Evolutionary conservation across 2,888 invertebrate species (phyloP), one percentile per base, ranked within the genome.

Genomic region (Catocala fraxini): DNA sequence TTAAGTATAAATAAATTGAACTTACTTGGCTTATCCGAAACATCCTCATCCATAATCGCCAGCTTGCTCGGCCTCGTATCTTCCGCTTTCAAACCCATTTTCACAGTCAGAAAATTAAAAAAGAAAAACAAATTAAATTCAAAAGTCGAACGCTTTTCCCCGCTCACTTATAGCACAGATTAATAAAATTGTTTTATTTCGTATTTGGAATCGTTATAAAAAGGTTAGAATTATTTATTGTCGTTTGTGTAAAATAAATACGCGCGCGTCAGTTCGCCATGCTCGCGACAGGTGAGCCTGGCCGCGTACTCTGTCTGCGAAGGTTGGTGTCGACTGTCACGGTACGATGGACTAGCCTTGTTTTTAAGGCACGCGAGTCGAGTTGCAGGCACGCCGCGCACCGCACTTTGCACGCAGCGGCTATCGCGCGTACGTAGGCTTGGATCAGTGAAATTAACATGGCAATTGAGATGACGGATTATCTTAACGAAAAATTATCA

Each of bases 1-100:
- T 15, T 34, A 39, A 49, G 6, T 48, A 45, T 46, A 59, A 51
- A 48, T 51, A 63, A 39, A 55, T 60, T 46, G 43, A 6, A 91
- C 93, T 92, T 70, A 94, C 94, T 81, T 90, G 92, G 91, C 59
- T 79, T 78, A 73, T 89, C 88, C 15, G 90, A 87, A 54, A 80
- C 72, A 49, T 93, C 93, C 68, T 94, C 94, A 80, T 94, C 94
- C 92, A 94, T 93, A 76, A 94, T 94, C 70, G 93, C 93, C 87
- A 94, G 74, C 79, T 94, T 94, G 86, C 94, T 94, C 45, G 94
- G 93, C 80, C 91, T 83, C 76, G 91, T 93, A 72, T 92, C 94
- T 72, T 93, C 94, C 56, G 87, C 80, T 75, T 88, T 94, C 81
- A 94, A 87, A 83, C 94, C 94, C 94, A 94, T 94, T 86, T 84